Evolutionary conservation across 1,140 invertebrate species (phyloP).

Genomic region (Patella vulgata): DNA sequence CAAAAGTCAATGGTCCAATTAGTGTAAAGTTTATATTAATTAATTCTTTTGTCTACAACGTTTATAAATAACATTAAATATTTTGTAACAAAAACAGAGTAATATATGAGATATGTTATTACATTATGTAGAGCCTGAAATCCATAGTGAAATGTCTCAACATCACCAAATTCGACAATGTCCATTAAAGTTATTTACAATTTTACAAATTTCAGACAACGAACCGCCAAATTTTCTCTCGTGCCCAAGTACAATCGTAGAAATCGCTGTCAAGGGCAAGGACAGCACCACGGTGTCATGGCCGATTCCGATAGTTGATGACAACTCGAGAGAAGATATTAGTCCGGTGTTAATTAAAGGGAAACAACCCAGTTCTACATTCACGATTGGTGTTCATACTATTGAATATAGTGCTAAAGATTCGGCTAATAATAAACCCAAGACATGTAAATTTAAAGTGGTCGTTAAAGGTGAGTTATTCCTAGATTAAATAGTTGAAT

Average conservation of each 20-base stretch:
- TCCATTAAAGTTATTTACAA: no score
- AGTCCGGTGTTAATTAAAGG: not conserved
- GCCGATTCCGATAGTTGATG: slow-evolving; percentile 7
- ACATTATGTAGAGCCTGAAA: no score
- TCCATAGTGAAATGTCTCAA: no score
- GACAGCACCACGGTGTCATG: not conserved
- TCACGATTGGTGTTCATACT: slow-evolving; percentile 5
- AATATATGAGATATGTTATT: no score
- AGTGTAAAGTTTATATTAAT: no score
- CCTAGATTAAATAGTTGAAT: not conserved
- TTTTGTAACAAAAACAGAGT: no score
- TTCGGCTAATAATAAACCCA: slow-evolving; percentile 10
- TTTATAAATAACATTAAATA: no score
- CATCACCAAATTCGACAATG: no score
- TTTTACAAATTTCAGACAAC: slow-evolving; percentile 16
- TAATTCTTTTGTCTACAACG: no score
- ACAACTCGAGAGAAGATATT: slow-evolving; percentile 5
- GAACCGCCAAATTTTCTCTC: slow-evolving; percentile 7
- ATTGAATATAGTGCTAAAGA: slow-evolving; percentile 17
- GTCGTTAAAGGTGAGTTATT: slow-evolving; percentile 19
- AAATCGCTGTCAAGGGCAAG: slow-evolving; percentile 8
- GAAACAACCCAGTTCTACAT: not conserved
- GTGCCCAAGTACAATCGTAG: slow-evolving; percentile 3
- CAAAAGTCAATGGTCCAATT: no score
- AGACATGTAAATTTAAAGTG: slow-evolving; percentile 16